Percentiles rank a stretch among this genome's conserved stretches.
These are phyloP conservation scores for Aradophagus sp. DNA, from an alignment of 1,140 invertebrate species.

Conservation along the genomic window DNA sequence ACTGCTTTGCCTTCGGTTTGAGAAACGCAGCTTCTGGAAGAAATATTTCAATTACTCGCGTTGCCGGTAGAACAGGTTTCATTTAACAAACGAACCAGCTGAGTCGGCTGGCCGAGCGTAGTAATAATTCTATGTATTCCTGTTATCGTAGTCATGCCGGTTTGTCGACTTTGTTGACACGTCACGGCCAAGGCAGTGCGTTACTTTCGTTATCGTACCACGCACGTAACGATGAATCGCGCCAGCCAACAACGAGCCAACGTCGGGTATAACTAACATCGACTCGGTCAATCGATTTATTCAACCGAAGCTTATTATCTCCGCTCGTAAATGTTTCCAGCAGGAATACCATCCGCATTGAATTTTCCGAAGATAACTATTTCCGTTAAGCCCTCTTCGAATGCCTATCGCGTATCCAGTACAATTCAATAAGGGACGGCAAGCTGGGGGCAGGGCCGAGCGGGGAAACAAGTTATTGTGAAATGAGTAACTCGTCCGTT, in stretches of 20 bases:
- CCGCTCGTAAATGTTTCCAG: slow-evolving; percentile 51
- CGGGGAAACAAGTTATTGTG: slow-evolving; percentile 34
- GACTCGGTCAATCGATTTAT: slow-evolving; percentile 56
- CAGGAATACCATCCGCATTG: slow-evolving; percentile 45
- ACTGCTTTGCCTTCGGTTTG: slow-evolving; percentile 24
- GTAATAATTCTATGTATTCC: slow-evolving; percentile 63
- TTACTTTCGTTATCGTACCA: slow-evolving; percentile 65
- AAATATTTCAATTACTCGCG: slow-evolving; percentile 55
- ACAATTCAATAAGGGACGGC: slow-evolving; percentile 53
- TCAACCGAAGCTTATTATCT: slow-evolving; percentile 56
- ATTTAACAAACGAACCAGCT: slow-evolving; percentile 60
- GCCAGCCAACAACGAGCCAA: slow-evolving; percentile 45
- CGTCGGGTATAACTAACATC: slow-evolving; percentile 55
- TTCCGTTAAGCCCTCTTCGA: slow-evolving; percentile 49
- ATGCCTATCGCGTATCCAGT: slow-evolving; percentile 39
- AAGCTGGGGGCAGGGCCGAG: no score
- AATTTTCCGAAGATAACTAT: slow-evolving; percentile 56
- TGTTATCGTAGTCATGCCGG: slow-evolving; percentile 54
- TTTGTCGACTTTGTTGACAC: slow-evolving; percentile 62
- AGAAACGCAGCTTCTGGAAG: slow-evolving; percentile 47
- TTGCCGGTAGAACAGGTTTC: slow-evolving; percentile 61
- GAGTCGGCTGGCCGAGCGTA: slow-evolving; percentile 38
- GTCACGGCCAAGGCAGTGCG: slow-evolving; percentile 59
- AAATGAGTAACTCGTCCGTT: slow-evolving; percentile 46
- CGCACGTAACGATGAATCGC: slow-evolving; percentile 64